These are phyloP conservation scores for Hoplostethus atlanticus DNA, from an alignment of 2,797 vertebrate genomes.

Conservation along the genomic window DNA sequence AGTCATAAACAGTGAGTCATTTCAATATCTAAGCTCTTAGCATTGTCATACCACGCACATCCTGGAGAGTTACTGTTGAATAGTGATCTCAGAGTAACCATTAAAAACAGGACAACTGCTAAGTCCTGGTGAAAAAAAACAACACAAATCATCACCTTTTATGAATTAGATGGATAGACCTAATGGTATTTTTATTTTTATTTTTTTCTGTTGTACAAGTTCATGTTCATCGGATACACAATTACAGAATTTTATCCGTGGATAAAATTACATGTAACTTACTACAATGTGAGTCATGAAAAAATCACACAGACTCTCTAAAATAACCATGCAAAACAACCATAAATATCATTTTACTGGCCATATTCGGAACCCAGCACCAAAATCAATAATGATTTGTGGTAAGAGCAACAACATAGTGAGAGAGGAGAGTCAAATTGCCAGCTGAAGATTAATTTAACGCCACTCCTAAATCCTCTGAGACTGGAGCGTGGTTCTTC, in stretches of 20 bases:
- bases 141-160: background rate
- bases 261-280: slow-evolving; percentile 26
- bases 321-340: slow-evolving; percentile 59
- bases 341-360: slow-evolving; percentile 61
- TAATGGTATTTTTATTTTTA: background rate
- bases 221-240: slow-evolving; percentile 5
- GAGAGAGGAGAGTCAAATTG: slow-evolving; percentile 80
- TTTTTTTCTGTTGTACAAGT: background rate
- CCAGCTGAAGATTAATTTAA: slow-evolving; percentile 87
- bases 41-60: slow-evolving; percentile 24
- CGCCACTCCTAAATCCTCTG: slow-evolving; percentile 84
- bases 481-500: slow-evolving; percentile 77
- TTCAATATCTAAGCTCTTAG: slow-evolving; percentile 12
- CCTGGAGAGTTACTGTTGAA: slow-evolving; percentile 1
- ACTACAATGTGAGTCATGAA: slow-evolving; percentile 34
- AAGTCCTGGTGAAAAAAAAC: background rate
- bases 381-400: slow-evolving; percentile 81
- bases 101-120: slow-evolving; percentile 17
- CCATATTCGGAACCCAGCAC: slow-evolving; percentile 64
- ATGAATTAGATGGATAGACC: too few relatives aligned
- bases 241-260: background rate
- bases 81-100: background rate
- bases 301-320: slow-evolving; percentile 3
- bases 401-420: slow-evolving; percentile 72
- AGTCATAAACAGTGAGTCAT: slow-evolving; percentile 38